Percentiles rank a stretch among this genome's conserved stretches.
phyloP scores from a whole-genome alignment of 2,797 vertebrate species.

The Molossus molossus region DNA sequence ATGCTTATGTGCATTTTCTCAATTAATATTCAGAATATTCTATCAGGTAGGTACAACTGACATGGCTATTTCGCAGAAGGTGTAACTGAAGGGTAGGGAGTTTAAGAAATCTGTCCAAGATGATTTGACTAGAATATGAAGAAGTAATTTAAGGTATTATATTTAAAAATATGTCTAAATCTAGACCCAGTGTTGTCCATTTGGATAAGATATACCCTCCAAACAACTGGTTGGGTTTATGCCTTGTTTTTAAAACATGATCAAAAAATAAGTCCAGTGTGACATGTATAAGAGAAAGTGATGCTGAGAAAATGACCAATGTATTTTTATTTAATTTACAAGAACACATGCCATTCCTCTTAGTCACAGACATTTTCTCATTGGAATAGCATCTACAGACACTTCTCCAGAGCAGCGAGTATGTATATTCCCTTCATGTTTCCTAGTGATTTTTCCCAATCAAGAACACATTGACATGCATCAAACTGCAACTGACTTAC shows the following conservation, averaged over 20 bases:
- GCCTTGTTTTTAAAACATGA: constrained; percentile 39
- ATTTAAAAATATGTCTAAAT: not conserved
- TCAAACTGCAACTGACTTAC: not conserved
- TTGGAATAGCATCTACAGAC: not conserved
- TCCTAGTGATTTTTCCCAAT: not conserved
- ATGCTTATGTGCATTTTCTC: constrained; percentile 13
- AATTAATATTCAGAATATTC: constrained; percentile 50
- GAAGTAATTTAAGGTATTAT: not conserved
- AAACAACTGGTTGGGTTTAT: not conserved
- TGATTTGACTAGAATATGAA: not conserved
- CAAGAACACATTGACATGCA: not conserved
- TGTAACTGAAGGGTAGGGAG: not conserved
- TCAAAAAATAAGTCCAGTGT: not conserved
- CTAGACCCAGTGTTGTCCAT: not conserved
- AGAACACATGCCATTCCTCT: not conserved
- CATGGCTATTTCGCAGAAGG: not conserved
- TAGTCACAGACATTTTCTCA: not conserved
- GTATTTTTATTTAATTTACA: not conserved
- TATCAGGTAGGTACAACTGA: not conserved
- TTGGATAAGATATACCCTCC: not conserved
- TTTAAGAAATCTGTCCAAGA: not conserved
- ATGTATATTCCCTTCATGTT: not conserved
- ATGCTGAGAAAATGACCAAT: not conserved
- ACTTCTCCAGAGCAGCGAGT: not conserved
- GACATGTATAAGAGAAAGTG: not conserved